Evolutionary conservation across 2,797 vertebrate species (phyloP), one percentile per base, ranked within the genome.

Genomic region (Thripadectes ignobilis): DNA sequence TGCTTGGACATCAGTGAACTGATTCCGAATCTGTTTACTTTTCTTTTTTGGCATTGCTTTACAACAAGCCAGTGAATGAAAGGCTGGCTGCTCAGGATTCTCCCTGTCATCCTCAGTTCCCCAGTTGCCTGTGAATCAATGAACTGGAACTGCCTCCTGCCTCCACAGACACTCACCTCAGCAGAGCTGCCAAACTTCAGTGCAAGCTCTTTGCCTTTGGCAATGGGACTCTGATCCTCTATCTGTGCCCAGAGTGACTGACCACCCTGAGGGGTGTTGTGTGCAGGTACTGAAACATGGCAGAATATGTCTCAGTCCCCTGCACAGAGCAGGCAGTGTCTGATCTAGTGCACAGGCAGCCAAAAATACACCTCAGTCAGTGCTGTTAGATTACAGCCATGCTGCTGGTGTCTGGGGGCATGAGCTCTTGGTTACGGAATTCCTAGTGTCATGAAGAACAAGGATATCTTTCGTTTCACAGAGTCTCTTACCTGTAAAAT

Each of bases 141-240:
- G 59, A 49, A 48, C 36, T 85, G 84, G 55, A 80, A n/a, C 73
- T 41, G n/a, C 58, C 48, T 88, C 52, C 69, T 85, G 48, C 79
- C 79, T 54, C 4, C 1, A 18, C 17, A 61, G 26, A 58, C 59
- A 2, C 34, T 89, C n/a, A 6, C 30, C 78, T 38, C 55, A 18
- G 61, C 75, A 38, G 59, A 51, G 9, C 49, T 81, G 32, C 55
- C 55, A 30, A 19, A 46, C 74, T 38, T 51, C 18, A 17, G 8
- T 52, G 45, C 24, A 23, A 30, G 38, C 63, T 71, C 46, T 65
- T 46, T 36, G 46, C 41, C 24, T 74, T 46, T n/a, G 24, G 10
- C 26, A 39, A 32, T 6, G 24, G 12, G 20, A 13, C 41, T 54
- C 32, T 14, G 26, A 24, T 39, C 67, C 74, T 66, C 48, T 32